These are phyloP conservation scores for Mesorhabditis spiculigera DNA, from an alignment of 2,888 invertebrate genomes.

Conservation along the genomic window DNA sequence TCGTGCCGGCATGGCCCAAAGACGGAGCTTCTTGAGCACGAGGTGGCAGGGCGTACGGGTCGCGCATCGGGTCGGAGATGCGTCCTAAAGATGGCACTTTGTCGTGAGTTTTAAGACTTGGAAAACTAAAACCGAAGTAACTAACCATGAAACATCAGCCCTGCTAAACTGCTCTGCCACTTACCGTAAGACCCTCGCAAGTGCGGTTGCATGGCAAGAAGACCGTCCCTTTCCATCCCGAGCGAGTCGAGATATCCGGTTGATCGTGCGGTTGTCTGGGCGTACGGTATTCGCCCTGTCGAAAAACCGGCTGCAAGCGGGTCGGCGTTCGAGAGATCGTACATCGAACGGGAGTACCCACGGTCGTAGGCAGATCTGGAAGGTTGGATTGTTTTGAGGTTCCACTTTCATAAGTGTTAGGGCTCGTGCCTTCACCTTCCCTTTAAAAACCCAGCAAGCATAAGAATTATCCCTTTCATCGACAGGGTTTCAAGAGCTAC, in stretches of 20 bases:
- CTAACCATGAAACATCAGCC: too few relatives aligned
- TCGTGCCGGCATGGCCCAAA: background rate
- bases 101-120: too few relatives aligned
- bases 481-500: too few relatives aligned
- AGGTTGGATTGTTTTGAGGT: background rate
- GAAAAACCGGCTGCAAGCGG: background rate
- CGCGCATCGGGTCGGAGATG: background rate
- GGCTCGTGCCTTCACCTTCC: too few relatives aligned
- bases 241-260: background rate
- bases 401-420: too few relatives aligned
- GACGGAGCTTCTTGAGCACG: conserved; percentile 5
- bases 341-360: conserved; percentile 12
- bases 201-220: background rate
- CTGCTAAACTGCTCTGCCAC: background rate
- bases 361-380: background rate
- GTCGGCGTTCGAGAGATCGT: conserved; percentile 9
- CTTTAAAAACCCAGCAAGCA: too few relatives aligned
- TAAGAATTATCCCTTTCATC: too few relatives aligned
- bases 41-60: background rate
- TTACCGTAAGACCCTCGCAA: background rate
- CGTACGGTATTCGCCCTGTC: background rate
- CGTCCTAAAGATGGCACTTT: background rate
- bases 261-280: background rate
- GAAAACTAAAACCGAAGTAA: too few relatives aligned
- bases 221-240: background rate